phyloP scores from a whole-genome alignment of 2,113 vertebrate genomes.

The Egretta garzetta region DNA sequence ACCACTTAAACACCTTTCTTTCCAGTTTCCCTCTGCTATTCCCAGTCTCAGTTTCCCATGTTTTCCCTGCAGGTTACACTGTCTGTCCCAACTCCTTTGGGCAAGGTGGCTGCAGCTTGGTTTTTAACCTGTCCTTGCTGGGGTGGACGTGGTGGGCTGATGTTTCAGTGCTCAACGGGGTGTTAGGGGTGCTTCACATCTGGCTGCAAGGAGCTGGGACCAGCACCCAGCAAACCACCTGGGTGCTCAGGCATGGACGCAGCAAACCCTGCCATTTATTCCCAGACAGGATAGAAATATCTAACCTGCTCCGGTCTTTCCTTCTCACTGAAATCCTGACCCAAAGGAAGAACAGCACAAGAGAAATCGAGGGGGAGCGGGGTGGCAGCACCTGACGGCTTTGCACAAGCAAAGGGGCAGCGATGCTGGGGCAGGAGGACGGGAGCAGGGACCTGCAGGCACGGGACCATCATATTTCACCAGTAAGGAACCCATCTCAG shows the following conservation, averaged over 20 bases:
- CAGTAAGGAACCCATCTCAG: background rate
- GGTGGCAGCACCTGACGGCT: background rate
- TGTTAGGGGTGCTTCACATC: too few relatives aligned
- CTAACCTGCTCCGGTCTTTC: background rate
- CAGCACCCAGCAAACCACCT: background rate
- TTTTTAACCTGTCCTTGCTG: background rate
- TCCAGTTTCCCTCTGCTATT: background rate
- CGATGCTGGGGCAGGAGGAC: background rate
- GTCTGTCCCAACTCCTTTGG: fast-evolving
- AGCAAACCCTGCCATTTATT: background rate
- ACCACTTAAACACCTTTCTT: background rate
- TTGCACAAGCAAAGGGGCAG: fast-evolving
- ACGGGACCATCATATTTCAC: background rate
- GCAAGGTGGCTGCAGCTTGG: background rate
- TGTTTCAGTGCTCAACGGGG: too few relatives aligned
- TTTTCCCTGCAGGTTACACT: background rate
- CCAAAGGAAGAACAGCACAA: background rate
- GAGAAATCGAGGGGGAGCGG: fast-evolving
- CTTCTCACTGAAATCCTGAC: background rate
- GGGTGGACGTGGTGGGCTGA: too few relatives aligned
- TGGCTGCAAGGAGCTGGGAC: background rate
- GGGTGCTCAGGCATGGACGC: fast-evolving
- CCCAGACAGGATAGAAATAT: background rate
- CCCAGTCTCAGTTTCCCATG: background rate
- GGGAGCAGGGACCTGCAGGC: background rate